These are phyloP conservation scores for Gymnocephalus cernua DNA, from an alignment of 2,113 vertebrate genomes.

Conservation along the genomic window DNA sequence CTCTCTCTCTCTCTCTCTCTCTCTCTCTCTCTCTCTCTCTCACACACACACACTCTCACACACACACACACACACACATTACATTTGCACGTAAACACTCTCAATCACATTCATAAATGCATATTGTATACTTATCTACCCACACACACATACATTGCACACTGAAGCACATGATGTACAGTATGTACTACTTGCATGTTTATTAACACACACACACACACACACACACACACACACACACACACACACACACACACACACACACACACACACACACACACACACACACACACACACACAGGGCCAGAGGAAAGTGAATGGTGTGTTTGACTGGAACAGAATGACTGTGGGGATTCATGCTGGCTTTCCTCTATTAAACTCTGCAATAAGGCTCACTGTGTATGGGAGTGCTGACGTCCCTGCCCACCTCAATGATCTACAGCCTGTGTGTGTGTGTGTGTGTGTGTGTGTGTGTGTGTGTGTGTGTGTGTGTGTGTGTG, in stretches of 20 bases:
- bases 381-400: conserved; percentile 81
- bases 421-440: conserved; percentile 82
- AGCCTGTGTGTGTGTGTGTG: conserved; percentile 46
- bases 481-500: conserved; percentile 25
- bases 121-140: conserved; percentile 31
- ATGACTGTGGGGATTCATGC: conserved; percentile 83
- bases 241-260: conserved; percentile 8
- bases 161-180: conserved; percentile 48
- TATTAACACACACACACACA: conserved; percentile 36
- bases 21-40: too few relatives aligned
- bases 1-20: too few relatives aligned
- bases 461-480: conserved; percentile 26
- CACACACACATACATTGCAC: conserved; percentile 11
- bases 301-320: conserved; percentile 73
- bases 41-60: conserved; percentile 19
- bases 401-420: conserved; percentile 80
- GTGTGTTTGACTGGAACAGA: conserved; percentile 80
- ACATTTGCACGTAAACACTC: conserved; percentile 48
- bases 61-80: conserved; percentile 38
- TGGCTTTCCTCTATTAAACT: conserved; percentile 85
- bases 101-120: conserved; percentile 32
- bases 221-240: conserved; percentile 14
- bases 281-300: conserved; percentile 33
- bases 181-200: conserved; percentile 30
- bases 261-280: conserved; percentile 11